These are phyloP conservation scores for Anodontia alba DNA, from an alignment of 2,888 invertebrate genomes.

Conservation along the genomic window DNA sequence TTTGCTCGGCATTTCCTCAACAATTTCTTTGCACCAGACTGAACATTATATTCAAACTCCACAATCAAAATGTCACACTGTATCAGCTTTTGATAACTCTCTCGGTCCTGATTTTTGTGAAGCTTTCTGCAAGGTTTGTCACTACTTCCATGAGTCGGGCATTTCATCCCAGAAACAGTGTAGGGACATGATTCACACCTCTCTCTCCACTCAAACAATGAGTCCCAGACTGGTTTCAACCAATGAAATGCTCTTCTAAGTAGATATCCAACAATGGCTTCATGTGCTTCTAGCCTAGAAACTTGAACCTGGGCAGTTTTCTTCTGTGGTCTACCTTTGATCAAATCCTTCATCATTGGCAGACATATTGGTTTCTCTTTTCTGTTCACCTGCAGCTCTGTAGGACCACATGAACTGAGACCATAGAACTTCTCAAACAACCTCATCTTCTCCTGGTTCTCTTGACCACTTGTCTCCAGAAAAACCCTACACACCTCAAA, in stretches of 20 bases:
- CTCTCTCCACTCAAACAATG: constrained; percentile 20
- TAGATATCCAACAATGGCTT: constrained; percentile 38
- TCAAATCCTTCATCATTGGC: constrained; percentile 35
- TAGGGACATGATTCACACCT: constrained; percentile 19
- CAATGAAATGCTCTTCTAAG: constrained; percentile 40
- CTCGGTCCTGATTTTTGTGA: constrained; percentile 21
- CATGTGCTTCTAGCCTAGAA: constrained; percentile 21
- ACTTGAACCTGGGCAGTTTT: constrained; percentile 25
- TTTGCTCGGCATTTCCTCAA: not conserved
- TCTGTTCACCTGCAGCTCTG: constrained; percentile 51
- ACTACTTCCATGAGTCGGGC: constrained; percentile 20
- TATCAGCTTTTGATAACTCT: constrained; percentile 31
- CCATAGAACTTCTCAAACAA: constrained; percentile 67
- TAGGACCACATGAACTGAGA: constrained; percentile 38
- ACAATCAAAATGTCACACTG: constrained; percentile 47
- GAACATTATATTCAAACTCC: constrained; percentile 47
- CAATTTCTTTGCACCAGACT: constrained; percentile 34
- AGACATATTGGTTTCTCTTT: constrained; percentile 63
- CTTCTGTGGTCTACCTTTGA: constrained; percentile 13
- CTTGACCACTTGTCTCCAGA: constrained; percentile 22
- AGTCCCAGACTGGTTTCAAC: constrained; percentile 24
- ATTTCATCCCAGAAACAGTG: constrained; percentile 24
- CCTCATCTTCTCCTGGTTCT: constrained; percentile 45
- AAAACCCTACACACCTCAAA: constrained; percentile 57
- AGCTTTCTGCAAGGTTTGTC: constrained; percentile 26